phyloP scores from a whole-genome alignment of 1,140 invertebrate genomes.

The Prorops nasuta region DNA sequence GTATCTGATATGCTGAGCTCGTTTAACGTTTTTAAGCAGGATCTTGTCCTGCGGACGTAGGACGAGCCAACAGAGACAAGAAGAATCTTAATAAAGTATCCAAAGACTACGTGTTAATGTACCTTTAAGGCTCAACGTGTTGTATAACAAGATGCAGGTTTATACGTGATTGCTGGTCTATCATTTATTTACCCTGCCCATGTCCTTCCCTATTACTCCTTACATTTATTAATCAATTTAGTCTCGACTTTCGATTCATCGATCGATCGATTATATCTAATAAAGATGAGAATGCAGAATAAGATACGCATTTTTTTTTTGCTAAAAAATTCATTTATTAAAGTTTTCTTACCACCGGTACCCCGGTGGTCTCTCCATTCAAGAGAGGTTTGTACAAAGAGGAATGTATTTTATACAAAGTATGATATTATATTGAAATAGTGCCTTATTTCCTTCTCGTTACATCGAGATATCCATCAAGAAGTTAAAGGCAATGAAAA shows the following conservation, averaged over 20 bases:
- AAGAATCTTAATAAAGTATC: slow-evolving; percentile 30
- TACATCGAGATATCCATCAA: slow-evolving; percentile 23
- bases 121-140: slow-evolving; percentile 49
- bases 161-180: slow-evolving; percentile 35
- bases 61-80: too few relatives aligned
- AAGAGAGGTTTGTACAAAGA: slow-evolving; percentile 42
- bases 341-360: slow-evolving; percentile 24
- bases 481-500: slow-evolving; percentile 18
- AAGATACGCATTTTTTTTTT: slow-evolving; percentile 14
- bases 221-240: too few relatives aligned
- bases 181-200: slow-evolving; percentile 17
- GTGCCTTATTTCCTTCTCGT: slow-evolving; percentile 8
- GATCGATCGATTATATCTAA: neutral
- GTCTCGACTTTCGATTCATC: too few relatives aligned
- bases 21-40: too few relatives aligned
- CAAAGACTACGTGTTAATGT: slow-evolving; percentile 45
- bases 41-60: too few relatives aligned
- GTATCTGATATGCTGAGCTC: too few relatives aligned
- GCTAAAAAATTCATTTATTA: slow-evolving; percentile 53
- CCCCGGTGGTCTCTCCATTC: slow-evolving; percentile 18
- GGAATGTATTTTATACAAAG: slow-evolving; percentile 46
- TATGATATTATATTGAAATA: slow-evolving; percentile 22
- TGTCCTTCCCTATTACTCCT: too few relatives aligned
- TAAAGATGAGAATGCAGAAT: neutral
- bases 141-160: slow-evolving; percentile 53